Percentiles rank a stretch among this genome's conserved stretches.
phyloP scores from a whole-genome alignment of 2,113 vertebrate species.

The Myxocyprinus asiaticus region DNA sequence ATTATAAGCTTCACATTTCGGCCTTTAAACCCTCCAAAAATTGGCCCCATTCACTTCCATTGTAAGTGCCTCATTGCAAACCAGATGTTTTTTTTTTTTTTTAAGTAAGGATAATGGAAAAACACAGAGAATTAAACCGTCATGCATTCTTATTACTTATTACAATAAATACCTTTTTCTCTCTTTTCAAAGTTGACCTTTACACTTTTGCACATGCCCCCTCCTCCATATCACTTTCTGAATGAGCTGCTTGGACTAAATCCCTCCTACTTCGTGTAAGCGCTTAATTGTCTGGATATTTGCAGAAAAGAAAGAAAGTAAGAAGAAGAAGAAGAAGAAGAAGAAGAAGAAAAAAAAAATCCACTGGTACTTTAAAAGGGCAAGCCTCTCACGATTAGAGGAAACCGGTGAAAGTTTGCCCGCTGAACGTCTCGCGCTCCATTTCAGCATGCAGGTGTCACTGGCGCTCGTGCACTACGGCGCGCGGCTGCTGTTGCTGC shows the following conservation, averaged over 20 bases:
- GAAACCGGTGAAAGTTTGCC: constrained; percentile 42
- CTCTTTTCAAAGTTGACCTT: constrained; percentile 1
- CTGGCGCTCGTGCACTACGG: constrained; percentile 74
- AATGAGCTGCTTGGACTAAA: constrained; percentile 69
- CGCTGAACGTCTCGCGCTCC: constrained; percentile 21
- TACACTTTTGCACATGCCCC: constrained; percentile 1
- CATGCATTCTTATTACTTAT: too few species aligned
- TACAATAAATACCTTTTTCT: neutral
- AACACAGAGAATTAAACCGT: too few species aligned
- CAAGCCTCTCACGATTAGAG: constrained; percentile 53
- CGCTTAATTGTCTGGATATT: constrained; percentile 67
- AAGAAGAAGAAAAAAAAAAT: too few species aligned
- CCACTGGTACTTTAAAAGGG: constrained; percentile 67
- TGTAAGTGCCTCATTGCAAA: too few species aligned
- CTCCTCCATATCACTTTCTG: constrained; percentile 56
- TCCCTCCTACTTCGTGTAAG: constrained; percentile 80
- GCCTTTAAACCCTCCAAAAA: too few species aligned
- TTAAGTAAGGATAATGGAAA: too few species aligned
- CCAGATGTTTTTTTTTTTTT: too few species aligned
- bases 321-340: too few species aligned
- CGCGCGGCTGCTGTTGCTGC: constrained; percentile 70
- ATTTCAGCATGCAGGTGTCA: constrained; percentile 80
- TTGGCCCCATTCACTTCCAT: too few species aligned
- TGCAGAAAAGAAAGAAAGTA: constrained; percentile 42
- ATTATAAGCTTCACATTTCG: too few species aligned